These are phyloP conservation scores for Craterocephalus amniculus DNA, from an alignment of 2,797 vertebrate genomes.

Conservation along the genomic window DNA sequence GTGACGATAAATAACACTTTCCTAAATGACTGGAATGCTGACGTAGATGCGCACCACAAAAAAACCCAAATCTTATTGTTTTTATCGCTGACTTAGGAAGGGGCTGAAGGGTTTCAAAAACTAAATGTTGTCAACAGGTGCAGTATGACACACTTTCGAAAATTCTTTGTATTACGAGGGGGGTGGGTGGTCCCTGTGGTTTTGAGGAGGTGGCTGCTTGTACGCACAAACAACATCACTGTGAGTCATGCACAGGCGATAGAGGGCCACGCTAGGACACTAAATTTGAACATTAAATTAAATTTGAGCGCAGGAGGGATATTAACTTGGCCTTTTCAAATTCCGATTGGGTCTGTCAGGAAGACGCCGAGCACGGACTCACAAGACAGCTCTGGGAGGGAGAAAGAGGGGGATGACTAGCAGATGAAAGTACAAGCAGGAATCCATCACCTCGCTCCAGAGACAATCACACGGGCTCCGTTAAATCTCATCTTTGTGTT, in stretches of 20 bases:
- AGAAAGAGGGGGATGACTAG: constrained; percentile 61
- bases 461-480: constrained; percentile 70
- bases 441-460: constrained; percentile 64
- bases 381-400: constrained; percentile 48
- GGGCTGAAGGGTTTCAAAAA: neutral
- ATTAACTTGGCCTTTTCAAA: constrained; percentile 49
- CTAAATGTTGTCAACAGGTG: constrained; percentile 49
- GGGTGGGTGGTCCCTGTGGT: constrained; percentile 36
- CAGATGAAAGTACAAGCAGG: constrained; percentile 62
- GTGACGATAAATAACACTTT: neutral
- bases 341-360: constrained; percentile 39
- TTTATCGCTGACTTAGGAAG: constrained; percentile 11
- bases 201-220: constrained; percentile 2
- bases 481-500: constrained; percentile 65
- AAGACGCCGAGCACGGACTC: constrained; percentile 31
- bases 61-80: neutral
- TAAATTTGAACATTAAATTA: constrained; percentile 40
- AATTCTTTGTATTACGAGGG: constrained; percentile 12
- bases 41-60: constrained; percentile 7
- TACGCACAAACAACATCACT: neutral
- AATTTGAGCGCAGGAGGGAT: constrained; percentile 30
- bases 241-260: constrained; percentile 32
- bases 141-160: constrained; percentile 12
- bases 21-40: constrained; percentile 32
- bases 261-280: constrained; percentile 1